These are phyloP conservation scores for Sinonovacula constricta DNA, from an alignment of 1,140 invertebrate genomes.

Conservation along the genomic window DNA sequence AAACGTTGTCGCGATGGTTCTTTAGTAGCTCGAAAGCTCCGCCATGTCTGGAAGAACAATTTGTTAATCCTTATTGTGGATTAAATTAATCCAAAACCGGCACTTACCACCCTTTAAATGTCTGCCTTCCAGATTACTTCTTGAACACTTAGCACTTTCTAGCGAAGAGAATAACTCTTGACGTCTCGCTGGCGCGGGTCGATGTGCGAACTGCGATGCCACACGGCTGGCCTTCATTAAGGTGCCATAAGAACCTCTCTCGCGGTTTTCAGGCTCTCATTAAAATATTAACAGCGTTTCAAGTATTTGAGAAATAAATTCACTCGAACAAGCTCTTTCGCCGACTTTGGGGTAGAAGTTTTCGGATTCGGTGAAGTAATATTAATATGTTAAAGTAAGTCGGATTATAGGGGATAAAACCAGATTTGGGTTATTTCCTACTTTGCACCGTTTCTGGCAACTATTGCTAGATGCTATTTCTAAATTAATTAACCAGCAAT, in stretches of 20 bases:
- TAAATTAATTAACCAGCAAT: too few species aligned
- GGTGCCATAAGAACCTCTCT: not conserved
- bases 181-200: not conserved
- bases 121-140: not conserved
- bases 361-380: too few species aligned
- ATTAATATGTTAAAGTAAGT: too few species aligned
- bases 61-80: not conserved
- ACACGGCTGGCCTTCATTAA: too few species aligned
- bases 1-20: too few species aligned
- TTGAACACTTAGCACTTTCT: not conserved
- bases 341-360: too few species aligned
- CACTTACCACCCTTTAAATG: not conserved
- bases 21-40: not conserved
- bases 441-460: too few species aligned
- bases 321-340: not conserved
- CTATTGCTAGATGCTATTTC: too few species aligned
- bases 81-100: not conserved
- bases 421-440: too few species aligned
- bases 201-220: too few species aligned
- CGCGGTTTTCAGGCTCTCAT: not conserved
- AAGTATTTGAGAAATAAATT: not conserved
- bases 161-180: not conserved
- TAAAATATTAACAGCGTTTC: slow-evolving; percentile 1
- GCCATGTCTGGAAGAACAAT: not conserved
- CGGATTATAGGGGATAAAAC: too few species aligned